These are phyloP conservation scores for Hirtodrosophila confusa DNA, from an alignment of 2,888 invertebrate genomes.

Conservation along the genomic window DNA sequence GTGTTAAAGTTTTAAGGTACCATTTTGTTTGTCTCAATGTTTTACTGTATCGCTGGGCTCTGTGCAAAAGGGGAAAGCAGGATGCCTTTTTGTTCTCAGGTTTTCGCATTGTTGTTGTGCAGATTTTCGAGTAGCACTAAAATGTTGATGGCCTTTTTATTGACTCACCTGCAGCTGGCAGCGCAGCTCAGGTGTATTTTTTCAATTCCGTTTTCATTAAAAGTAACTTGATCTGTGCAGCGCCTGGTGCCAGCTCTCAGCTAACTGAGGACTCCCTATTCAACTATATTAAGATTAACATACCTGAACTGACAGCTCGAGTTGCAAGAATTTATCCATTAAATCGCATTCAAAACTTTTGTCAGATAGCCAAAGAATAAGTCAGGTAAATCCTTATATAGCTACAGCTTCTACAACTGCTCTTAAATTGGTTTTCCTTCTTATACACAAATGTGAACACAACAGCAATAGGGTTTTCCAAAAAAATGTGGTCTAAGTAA, in stretches of 20 bases:
- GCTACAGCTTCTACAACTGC: too few relatives aligned
- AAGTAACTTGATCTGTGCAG: constrained; percentile 26
- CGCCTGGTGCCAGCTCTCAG: constrained; percentile 6
- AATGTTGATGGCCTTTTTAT: constrained; percentile 69
- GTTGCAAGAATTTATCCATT: neutral
- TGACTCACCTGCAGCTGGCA: constrained; percentile 52
- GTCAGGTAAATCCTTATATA: too few relatives aligned
- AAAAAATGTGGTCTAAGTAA: too few relatives aligned
- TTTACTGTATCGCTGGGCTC: neutral
- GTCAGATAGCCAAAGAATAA: too few relatives aligned
- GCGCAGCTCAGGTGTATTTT: constrained; percentile 46
- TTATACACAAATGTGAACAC: too few relatives aligned
- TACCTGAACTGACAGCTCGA: neutral
- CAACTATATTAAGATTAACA: constrained; percentile 1
- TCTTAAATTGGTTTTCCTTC: too few relatives aligned
- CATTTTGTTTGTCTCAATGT: constrained; percentile 35
- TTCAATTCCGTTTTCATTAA: constrained; percentile 39
- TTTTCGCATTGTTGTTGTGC: constrained; percentile 25
- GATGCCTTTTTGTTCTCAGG: constrained; percentile 14
- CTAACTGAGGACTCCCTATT: neutral
- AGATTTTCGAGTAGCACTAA: constrained; percentile 44
- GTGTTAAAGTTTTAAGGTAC: constrained; percentile 56
- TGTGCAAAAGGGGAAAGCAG: neutral
- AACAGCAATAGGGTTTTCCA: too few relatives aligned
- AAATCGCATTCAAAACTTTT: too few relatives aligned